These are phyloP conservation scores for Zeuzera pyrina DNA, from an alignment of 2,888 invertebrate genomes.

Conservation along the genomic window DNA sequence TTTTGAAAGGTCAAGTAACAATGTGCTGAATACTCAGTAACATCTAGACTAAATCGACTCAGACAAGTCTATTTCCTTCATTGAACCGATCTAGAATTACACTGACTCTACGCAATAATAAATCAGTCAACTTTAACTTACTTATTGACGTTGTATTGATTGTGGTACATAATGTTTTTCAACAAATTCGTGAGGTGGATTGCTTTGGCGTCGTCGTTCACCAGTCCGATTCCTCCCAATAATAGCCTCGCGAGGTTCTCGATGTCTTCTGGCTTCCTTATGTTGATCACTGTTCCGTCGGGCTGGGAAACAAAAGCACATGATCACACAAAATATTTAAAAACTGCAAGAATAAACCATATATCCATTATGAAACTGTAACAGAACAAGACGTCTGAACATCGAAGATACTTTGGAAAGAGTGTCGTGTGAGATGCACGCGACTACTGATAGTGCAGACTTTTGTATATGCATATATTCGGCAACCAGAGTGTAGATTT, in stretches of 20 bases:
- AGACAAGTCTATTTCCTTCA: no score
- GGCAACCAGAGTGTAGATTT: no score
- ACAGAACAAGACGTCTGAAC: no score
- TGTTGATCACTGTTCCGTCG: slow-evolving; percentile 73
- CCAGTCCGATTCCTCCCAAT: slow-evolving; percentile 72
- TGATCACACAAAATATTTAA: not conserved
- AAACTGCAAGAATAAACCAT: no score
- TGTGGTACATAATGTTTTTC: slow-evolving; percentile 46
- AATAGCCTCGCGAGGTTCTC: slow-evolving; percentile 78
- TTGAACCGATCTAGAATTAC: no score
- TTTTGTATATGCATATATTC: no score
- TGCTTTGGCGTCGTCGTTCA: slow-evolving; percentile 71
- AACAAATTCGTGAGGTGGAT: slow-evolving; percentile 50
- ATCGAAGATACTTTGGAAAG: not conserved
- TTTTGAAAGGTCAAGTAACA: no score
- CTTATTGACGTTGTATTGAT: slow-evolving; percentile 52
- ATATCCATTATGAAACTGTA: no score
- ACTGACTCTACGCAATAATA: no score
- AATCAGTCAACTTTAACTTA: slow-evolving; percentile 23
- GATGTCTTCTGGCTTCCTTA: slow-evolving; percentile 77
- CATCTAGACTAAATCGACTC: no score
- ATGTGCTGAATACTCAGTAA: no score
- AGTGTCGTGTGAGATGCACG: not conserved
- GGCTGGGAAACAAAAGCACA: slow-evolving; percentile 37
- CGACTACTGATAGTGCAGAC: no score